These are phyloP conservation scores for Acrobasis consociella DNA, from an alignment of 2,888 invertebrate species.

Conservation along the genomic window DNA sequence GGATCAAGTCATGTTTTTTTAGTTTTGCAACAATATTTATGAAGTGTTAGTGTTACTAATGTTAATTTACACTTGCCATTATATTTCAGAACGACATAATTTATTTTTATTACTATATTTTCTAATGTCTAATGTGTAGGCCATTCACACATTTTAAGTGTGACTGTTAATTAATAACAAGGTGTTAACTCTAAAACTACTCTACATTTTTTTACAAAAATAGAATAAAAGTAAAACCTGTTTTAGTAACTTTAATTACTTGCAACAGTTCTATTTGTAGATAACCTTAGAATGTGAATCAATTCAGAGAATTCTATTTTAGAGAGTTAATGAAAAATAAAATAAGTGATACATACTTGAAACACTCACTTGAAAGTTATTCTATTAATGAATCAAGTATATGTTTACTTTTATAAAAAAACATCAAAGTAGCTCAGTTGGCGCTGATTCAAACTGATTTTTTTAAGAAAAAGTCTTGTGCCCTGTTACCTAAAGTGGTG, in stretches of 20 bases:
- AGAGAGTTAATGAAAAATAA: neutral
- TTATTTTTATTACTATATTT: conserved; percentile 37
- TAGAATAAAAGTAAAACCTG: neutral
- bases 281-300: conserved; percentile 1
- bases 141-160: conserved; percentile 32
- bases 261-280: conserved; percentile 1
- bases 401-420: no score
- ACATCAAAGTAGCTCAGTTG: no score
- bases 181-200: conserved; percentile 7
- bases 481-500: no score
- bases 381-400: no score
- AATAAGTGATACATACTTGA: neutral
- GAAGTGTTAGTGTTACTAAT: conserved; percentile 31
- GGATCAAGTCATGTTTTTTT: neutral
- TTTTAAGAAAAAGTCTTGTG: no score
- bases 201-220: neutral
- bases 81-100: conserved; percentile 31
- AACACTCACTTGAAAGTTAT: no score
- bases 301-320: neutral
- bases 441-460: no score
- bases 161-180: conserved; percentile 37
- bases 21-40: conserved; percentile 25
- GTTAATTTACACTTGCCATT: conserved; percentile 29
- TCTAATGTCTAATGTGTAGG: conserved; percentile 25
- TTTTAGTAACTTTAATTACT: neutral